Evolutionary conservation across 1,140 invertebrate species (phyloP).

Genomic region (Zaprionus kolodkinae): DNA sequence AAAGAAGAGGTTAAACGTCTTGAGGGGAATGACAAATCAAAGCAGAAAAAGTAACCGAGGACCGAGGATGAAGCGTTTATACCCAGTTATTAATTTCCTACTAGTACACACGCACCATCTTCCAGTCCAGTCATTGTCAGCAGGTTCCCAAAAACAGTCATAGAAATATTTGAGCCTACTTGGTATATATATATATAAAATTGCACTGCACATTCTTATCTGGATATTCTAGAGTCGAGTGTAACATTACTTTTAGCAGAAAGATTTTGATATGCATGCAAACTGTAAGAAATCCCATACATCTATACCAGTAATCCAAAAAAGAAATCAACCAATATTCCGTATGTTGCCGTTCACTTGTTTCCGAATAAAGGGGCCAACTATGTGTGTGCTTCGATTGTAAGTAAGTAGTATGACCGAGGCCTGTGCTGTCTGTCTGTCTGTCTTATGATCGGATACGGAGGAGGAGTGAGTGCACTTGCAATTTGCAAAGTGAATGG

Average conservation of each 20-base stretch:
- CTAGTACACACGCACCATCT: not conserved
- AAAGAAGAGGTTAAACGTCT: constrained; percentile 60
- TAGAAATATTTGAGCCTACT: not conserved
- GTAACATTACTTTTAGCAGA: not conserved
- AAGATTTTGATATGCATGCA: not conserved
- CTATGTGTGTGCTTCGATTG: constrained; percentile 1
- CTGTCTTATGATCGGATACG: constrained; percentile 16
- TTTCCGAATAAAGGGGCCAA: not conserved
- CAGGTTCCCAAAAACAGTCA: not conserved
- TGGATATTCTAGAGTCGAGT: not conserved
- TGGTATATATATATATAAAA: not conserved
- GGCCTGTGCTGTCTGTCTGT: constrained; percentile 18
- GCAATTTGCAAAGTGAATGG: constrained; percentile 59
- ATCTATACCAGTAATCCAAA: not conserved
- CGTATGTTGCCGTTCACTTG: not conserved
- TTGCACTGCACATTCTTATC: not conserved
- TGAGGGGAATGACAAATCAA: constrained; percentile 48
- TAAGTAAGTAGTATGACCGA: not conserved
- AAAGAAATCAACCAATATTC: not conserved
- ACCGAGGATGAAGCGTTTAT: constrained; percentile 18
- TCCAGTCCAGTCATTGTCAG: not conserved
- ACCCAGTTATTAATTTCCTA: not conserved
- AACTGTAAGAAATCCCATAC: not conserved
- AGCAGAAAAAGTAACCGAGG: constrained; percentile 48
- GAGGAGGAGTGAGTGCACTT: constrained; percentile 60